Base-by-base conservation (phyloP, 2,797 vertebrate species). In the Melanotaenia pygmaea region DNA sequence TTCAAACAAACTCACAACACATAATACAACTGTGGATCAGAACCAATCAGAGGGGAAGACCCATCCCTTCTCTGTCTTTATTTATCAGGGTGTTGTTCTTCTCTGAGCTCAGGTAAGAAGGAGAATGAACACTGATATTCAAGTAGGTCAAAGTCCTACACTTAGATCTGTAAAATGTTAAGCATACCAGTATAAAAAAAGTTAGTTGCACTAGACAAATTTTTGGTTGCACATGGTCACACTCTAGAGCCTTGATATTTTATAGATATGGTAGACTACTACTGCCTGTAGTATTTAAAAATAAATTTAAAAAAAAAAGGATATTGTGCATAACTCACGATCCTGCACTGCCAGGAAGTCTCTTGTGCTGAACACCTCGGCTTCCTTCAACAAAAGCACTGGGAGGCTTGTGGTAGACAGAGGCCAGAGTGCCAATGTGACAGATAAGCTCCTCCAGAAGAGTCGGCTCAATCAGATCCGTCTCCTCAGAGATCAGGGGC, bases 351-450 rank as follows among this genome's bases (percentile, higher is more conserved):
- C 96, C 96, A 0, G 96, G 95, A 61, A 99, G 89, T 45, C 95
- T 96, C 93, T 97, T 99, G 89, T 98, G 94, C 96, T 96, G 61
- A 95, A 97, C 92, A 92, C 98, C 93, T 82, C 97, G 93, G 90
- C 98, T 99, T 64, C 98, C 98, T 88, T 99, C 98, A 63, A 99
- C 98, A 30, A 99, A 99, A 71, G 98, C 98, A 8, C 96, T 99
- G 84, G 98, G 98, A 3, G 98, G 98, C 74, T 99, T 99, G 94
- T 99, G 98, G 92, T 99, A 99, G 66, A 98, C 98, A 0, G 98
- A 98, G 58, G 97, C 97, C 94, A 99, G 90, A 18, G 98, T 98
- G 6, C 97, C 97, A 28, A 98, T 99, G 85, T 99, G 97, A 91
- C 98, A 98, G 90, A 99, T 99, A 18, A 99, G 91, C 89, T 99